Evolutionary conservation across 2,797 vertebrate species (phyloP), one percentile per base, ranked within the genome.

Genomic region (Lutjanus campechanus): DNA sequence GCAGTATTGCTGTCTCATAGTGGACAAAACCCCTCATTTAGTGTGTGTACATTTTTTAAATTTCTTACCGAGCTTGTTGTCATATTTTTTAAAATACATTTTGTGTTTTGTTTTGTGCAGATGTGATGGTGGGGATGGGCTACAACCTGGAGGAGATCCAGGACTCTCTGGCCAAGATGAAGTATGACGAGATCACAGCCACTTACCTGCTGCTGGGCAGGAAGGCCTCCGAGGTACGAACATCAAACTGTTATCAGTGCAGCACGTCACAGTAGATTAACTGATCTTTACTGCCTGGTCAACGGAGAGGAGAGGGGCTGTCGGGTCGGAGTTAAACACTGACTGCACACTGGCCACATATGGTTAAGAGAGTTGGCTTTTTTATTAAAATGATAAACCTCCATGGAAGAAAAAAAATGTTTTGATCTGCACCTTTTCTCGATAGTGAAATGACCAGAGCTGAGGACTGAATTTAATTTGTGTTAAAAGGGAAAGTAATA

Each of bases 61-160:
- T 36, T 36, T 36, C 5, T 36, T 36, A 36, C 29, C 3, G 3
- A 3, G n/a, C 2, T 41, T 53, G 9, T 22, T 47, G 29, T 44
- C 6, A 16, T 25, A 4, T 11, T 8, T 16, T 40, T 13, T 8
- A 1, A 12, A 20, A 17, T 54, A 5, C 59, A 43, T 20, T 22
- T 19, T 67, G 19, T 67, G 16, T 22, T 22, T 12, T 49, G 49
- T 64, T 19, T 17, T 43, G 7, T 77, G 40, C 89, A 95, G 98
- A 99, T 81, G 97, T 99, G 89, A 99, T 99, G 96, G 96, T 99
- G 79, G 98, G 97, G 87, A 99, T 99, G 98, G 98, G 98, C 89
- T 99, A 98, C 93, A 98, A 97, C 84, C 96, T 96, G 94, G 98
- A 99, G 73, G 97, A 99, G 94, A 99, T 99, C 93, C 97, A 98